phyloP scores from a whole-genome alignment of 2,797 vertebrate genomes.

The Enteromius unitaeniatus region DNA sequence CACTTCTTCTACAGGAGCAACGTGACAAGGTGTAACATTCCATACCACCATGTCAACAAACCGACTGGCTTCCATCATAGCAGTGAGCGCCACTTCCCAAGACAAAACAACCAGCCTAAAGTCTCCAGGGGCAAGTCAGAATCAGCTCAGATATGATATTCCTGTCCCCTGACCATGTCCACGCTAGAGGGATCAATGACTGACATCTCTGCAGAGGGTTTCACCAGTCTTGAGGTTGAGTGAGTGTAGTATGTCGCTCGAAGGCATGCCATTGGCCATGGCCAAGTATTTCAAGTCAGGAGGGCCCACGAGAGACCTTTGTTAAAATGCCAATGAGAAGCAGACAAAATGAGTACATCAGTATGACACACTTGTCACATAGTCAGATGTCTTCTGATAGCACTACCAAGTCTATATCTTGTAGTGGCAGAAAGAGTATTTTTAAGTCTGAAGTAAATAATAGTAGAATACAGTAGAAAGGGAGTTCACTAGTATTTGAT shows the following conservation, averaged over 20 bases:
- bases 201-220: conserved; percentile 49
- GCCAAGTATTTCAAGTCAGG: conserved; percentile 36
- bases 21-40: conserved; percentile 76
- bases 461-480: neutral
- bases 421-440: neutral
- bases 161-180: conserved; percentile 44
- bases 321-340: conserved; percentile 41
- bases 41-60: conserved; percentile 75
- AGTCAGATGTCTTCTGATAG: conserved; percentile 11
- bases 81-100: conserved; percentile 71
- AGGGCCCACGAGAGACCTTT: conserved; percentile 50
- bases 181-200: conserved; percentile 35
- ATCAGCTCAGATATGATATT: conserved; percentile 40
- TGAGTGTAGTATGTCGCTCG: conserved; percentile 53
- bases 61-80: conserved; percentile 72
- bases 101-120: conserved; percentile 72
- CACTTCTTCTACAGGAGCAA: conserved; percentile 61
- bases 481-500: neutral
- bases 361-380: conserved; percentile 11
- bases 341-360: conserved; percentile 13
- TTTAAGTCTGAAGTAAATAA: neutral
- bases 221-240: conserved; percentile 46
- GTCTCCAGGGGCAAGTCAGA: conserved; percentile 51
- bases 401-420: neutral
- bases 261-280: conserved; percentile 58